These are phyloP conservation scores for Osmoderma eremita DNA, from an alignment of 2,888 invertebrate species.

Conservation along the genomic window DNA sequence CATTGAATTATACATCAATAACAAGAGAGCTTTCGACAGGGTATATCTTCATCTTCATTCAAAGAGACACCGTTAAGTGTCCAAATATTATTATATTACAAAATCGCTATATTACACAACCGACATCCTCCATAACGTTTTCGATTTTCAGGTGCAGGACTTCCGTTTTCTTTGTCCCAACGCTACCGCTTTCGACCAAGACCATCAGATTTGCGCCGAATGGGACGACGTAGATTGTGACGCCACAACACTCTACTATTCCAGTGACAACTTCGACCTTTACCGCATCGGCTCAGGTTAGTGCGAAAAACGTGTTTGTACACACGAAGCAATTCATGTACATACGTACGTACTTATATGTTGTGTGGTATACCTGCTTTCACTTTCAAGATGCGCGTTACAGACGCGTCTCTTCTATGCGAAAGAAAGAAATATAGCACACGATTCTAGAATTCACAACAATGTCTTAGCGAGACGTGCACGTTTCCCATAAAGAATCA, in stretches of 20 bases:
- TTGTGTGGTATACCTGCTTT: slow-evolving; percentile 7
- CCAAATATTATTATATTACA: slow-evolving; percentile 2
- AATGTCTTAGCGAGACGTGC: slow-evolving; percentile 9
- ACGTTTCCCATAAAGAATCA: slow-evolving; percentile 27
- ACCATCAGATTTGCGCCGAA: slow-evolving; percentile 90
- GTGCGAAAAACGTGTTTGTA: background rate
- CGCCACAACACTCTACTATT: slow-evolving; percentile 80
- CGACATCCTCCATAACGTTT: slow-evolving; percentile 34
- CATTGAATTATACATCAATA: background rate
- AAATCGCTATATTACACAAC: slow-evolving; percentile 10
- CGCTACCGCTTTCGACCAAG: slow-evolving; percentile 90
- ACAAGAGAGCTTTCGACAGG: background rate
- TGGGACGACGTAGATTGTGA: slow-evolving; percentile 92
- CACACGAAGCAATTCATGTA: background rate
- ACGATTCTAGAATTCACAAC: slow-evolving; percentile 23
- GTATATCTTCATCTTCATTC: no score
- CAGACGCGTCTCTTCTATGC: slow-evolving; percentile 2
- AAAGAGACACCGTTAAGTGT: slow-evolving; percentile 3
- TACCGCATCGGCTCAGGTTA: slow-evolving; percentile 82
- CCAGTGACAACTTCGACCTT: slow-evolving; percentile 87
- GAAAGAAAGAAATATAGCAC: slow-evolving; percentile 15
- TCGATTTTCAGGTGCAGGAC: slow-evolving; percentile 73
- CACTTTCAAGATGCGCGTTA: slow-evolving; percentile 16
- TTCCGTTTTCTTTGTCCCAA: slow-evolving; percentile 91
- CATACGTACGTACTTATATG: background rate